Conservation (phyloP, 2,113 vertebrate species). For the Glaucomys volans region DNA sequence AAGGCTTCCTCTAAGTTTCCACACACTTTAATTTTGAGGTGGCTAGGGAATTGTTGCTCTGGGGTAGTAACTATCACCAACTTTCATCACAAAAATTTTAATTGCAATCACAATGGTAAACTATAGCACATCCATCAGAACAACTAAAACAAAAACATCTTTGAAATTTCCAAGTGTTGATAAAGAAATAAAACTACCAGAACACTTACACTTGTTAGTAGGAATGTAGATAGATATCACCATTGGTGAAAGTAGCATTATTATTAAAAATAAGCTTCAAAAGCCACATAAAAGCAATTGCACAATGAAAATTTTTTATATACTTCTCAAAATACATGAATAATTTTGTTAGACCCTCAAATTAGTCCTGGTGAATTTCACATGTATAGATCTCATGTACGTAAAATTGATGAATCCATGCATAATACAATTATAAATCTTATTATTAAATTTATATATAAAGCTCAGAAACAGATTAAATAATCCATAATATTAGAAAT, state of each 20-base stretch:
- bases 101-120: slow-evolving; percentile 5
- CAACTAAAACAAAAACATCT: not conserved
- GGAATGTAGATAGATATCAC: not conserved
- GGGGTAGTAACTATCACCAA: not conserved
- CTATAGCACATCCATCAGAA: not conserved
- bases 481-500: not conserved
- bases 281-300: not conserved
- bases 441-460: not conserved
- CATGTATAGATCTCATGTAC: not conserved
- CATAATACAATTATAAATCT: not conserved
- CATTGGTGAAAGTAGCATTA: not conserved
- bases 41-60: not conserved
- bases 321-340: not conserved
- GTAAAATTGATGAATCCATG: not conserved
- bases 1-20: not conserved
- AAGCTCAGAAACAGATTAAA: not conserved
- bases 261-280: not conserved
- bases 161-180: not conserved
- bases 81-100: not conserved
- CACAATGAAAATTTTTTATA: not conserved
- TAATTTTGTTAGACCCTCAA: not conserved
- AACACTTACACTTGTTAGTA: not conserved
- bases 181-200: not conserved
- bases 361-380: not conserved
- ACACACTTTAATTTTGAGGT: not conserved